Evolutionary conservation across 1,140 invertebrate species (phyloP).

Genomic region (Pseudomyrmex cubaensis): DNA sequence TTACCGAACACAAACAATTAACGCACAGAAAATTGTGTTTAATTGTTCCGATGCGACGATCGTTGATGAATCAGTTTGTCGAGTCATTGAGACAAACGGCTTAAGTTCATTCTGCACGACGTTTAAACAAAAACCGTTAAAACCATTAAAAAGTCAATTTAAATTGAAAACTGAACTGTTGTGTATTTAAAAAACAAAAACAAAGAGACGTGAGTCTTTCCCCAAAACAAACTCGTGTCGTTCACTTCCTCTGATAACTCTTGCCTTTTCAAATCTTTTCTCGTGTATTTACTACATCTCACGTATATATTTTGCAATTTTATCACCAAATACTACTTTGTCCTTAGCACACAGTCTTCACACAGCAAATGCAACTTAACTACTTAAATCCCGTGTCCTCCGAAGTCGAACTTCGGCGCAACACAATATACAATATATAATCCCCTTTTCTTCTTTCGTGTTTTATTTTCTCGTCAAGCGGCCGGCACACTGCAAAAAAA

Average conservation of each 20-base stretch:
- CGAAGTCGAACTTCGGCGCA: neutral
- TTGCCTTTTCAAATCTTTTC: no score
- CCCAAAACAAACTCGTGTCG: no score
- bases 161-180: neutral
- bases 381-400: neutral
- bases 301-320: neutral
- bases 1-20: no score
- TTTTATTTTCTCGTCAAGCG: neutral
- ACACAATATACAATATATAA: no score
- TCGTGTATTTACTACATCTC: no score
- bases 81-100: neutral
- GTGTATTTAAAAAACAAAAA: neutral
- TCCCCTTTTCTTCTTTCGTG: neutral
- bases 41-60: neutral
- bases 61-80: neutral
- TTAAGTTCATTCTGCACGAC: neutral
- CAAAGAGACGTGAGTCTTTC: neutral
- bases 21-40: neutral
- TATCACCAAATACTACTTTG: neutral
- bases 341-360: neutral
- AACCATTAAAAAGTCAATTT: neutral
- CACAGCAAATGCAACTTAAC: neutral
- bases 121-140: neutral
- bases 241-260: no score
- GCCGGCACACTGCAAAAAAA: neutral